phyloP scores from a whole-genome alignment of 2,888 invertebrate species.

The Octonoba sinensis region DNA sequence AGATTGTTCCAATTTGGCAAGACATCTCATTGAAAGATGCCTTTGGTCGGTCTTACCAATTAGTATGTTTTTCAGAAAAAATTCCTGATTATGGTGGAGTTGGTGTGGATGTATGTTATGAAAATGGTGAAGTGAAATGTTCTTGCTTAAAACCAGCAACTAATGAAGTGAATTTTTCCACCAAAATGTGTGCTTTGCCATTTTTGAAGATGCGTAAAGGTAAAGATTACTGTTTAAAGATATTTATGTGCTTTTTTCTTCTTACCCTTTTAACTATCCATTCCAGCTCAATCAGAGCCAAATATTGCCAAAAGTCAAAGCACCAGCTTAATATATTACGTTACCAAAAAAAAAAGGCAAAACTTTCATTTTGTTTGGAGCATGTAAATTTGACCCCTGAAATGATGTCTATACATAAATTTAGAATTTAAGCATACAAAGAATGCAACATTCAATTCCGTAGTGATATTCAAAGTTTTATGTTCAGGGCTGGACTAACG shows the following conservation, averaged over 20 bases:
- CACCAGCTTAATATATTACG: no score
- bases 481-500: no score
- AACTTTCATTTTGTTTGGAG: no score
- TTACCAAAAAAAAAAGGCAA: no score
- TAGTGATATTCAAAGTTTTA: no score
- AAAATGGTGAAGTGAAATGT: background rate
- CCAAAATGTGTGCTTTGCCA: constrained; percentile 34
- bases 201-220: constrained; percentile 21
- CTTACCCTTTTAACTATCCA: no score
- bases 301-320: no score
- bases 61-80: background rate
- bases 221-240: constrained; percentile 12
- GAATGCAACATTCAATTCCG: no score
- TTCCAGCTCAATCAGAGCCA: no score
- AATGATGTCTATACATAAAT: no score
- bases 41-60: background rate
- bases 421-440: no score
- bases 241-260: background rate
- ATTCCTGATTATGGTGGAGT: constrained; percentile 38
- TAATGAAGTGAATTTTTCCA: constrained; percentile 6
- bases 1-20: background rate
- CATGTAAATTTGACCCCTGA: no score
- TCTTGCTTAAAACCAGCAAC: background rate
- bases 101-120: constrained; percentile 20
- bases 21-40: background rate